Base-by-base conservation (phyloP, 2,888 invertebrate genomes). In the Formica aserva region DNA sequence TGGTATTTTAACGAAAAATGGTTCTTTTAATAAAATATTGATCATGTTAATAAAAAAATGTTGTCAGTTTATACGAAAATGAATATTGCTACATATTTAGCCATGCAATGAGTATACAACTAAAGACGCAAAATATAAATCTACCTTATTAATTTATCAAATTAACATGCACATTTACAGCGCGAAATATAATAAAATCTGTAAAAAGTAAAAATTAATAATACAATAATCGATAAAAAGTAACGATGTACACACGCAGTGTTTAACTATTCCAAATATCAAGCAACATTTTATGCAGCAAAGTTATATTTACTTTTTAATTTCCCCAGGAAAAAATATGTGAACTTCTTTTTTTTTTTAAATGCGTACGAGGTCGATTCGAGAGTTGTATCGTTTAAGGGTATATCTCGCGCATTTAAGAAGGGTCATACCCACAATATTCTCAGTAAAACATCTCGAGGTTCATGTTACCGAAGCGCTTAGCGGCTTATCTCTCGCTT, bases 1-100 rank as follows among this genome's bases (percentile, higher is more conserved):
- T 74, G 13, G 1, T 35, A 32, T 38, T 76, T 76, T 35, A 76
- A 60, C n/a, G 18, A 52, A 38, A 72, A 72, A 60, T 60, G 13
- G 0, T 18, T 18, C 35, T 35, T 52, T 35, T 35, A 35, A 63
- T 74, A 45, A 74, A 15, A 62, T 62, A 2, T 9, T 8, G 48
- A n/a, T 52, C 18, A 48, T 52, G n/a, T 35, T 6, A 52, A 45
- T 72, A 1, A 26, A 76, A 38, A 66, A 76, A 15, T 15, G 45
- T 65, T 76, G 18, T 65, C 3, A 22, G 15, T n/a, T 66, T 76
- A 18, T 6, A 26, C 11, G n/a, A 22, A 9, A 41, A 62, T 18
- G 13, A 41, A 8, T 18, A 57, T 1, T 29, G 29, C 11, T 63
- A 45, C 32, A 63, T 29, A 8, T 60, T 74, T 18, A 32, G 1